Evolutionary conservation across 2,888 invertebrate genomes (phyloP).

Genomic region (Tetranychus truncatus): DNA sequence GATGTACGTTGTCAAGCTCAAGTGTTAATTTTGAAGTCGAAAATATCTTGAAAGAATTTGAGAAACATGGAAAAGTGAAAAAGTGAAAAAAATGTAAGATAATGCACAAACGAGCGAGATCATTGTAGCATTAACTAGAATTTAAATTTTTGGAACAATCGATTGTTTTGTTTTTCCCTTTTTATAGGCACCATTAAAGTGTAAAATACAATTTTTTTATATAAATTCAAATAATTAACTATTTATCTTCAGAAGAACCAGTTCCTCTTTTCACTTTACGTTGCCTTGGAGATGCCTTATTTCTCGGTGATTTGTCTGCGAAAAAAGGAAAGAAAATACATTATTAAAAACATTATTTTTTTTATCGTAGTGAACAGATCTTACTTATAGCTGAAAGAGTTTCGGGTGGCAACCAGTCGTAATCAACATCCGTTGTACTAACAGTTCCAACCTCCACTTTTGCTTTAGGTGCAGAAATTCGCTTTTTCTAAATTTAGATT

Average conservation of each 20-base stretch:
- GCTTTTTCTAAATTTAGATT: constrained; percentile 31
- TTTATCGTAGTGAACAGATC: not conserved
- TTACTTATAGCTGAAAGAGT: constrained; percentile 38
- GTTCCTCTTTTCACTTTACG: constrained; percentile 18
- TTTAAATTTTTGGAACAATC: not conserved
- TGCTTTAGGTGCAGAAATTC: constrained; percentile 25
- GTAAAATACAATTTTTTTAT: constrained; percentile 10
- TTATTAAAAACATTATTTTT: not conserved
- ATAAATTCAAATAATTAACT: not conserved
- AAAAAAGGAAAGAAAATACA: not conserved
- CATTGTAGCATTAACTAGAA: not conserved
- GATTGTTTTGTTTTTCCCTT: not conserved
- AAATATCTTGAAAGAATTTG: too few relatives aligned
- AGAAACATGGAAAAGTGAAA: not conserved
- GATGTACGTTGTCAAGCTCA: too few relatives aligned
- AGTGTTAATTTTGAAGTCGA: too few relatives aligned
- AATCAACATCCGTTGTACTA: constrained; percentile 77
- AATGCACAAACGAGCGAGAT: not conserved
- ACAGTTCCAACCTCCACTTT: constrained; percentile 72
- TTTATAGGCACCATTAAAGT: constrained; percentile 9
- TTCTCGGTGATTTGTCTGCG: constrained; percentile 17
- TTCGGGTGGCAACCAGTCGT: constrained; percentile 92
- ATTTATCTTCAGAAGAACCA: constrained; percentile 13
- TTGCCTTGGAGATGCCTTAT: constrained; percentile 16
- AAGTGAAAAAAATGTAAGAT: not conserved